phyloP scores from a whole-genome alignment of 2,113 vertebrate genomes.

The Cercocebus atys region DNA sequence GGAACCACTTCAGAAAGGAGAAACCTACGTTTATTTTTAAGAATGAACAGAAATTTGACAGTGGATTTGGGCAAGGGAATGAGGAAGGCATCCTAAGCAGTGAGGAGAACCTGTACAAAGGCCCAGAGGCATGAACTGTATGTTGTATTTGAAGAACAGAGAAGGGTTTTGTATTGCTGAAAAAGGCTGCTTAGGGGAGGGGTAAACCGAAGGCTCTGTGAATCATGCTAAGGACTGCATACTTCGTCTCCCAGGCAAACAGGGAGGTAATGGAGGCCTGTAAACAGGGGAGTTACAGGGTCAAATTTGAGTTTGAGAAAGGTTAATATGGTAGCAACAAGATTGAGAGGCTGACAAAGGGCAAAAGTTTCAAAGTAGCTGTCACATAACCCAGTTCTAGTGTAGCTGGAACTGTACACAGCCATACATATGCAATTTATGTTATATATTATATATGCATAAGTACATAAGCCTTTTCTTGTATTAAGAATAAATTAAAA shows the following conservation, averaged over 20 bases:
- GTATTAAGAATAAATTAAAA: constrained; percentile 1
- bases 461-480: background rate
- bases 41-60: background rate
- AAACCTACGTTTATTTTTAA: background rate
- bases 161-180: background rate
- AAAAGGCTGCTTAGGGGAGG: background rate
- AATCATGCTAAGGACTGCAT: background rate
- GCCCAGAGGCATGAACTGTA: background rate
- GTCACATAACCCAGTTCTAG: background rate
- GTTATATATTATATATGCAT: background rate
- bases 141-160: background rate
- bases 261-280: background rate
- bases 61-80: background rate
- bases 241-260: background rate
- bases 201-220: background rate
- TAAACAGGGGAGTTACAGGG: background rate
- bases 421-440: background rate
- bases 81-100: background rate
- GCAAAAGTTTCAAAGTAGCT: background rate
- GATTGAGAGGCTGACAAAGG: background rate
- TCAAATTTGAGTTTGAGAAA: background rate
- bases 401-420: background rate
- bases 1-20: background rate
- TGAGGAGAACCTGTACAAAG: background rate
- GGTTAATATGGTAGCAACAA: background rate